Conservation (phyloP, 2,888 invertebrate genomes). For the Andrena flavipes region DNA sequence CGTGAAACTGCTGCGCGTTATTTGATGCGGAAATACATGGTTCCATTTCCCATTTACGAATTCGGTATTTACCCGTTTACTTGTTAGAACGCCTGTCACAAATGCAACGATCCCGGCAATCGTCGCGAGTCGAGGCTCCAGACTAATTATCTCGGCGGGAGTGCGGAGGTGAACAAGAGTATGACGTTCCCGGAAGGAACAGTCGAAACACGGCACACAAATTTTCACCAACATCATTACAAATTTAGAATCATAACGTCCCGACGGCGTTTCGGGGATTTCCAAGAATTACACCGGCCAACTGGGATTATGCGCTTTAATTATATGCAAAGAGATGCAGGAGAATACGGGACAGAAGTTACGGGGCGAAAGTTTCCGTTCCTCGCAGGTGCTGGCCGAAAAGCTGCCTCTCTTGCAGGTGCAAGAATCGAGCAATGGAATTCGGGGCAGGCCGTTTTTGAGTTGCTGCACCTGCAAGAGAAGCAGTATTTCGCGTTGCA, state of each 20-base stretch:
- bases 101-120: neutral
- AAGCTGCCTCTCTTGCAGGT: too few species aligned
- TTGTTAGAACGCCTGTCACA: conserved; percentile 2
- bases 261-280: conserved; percentile 44
- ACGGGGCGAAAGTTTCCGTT: too few species aligned
- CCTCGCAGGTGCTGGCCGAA: too few species aligned
- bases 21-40: neutral
- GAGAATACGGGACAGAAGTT: conserved; percentile 22
- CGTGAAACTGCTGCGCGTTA: neutral
- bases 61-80: neutral
- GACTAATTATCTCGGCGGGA: conserved; percentile 36
- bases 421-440: too few species aligned
- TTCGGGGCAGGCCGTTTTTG: too few species aligned
- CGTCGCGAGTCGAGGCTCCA: conserved; percentile 19
- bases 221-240: conserved; percentile 59
- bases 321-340: conserved; percentile 63
- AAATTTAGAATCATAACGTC: conserved; percentile 47
- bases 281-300: conserved; percentile 41
- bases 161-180: neutral
- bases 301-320: conserved; percentile 59
- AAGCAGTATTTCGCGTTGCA: too few species aligned
- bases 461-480: too few species aligned
- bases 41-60: neutral
- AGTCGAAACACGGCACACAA: conserved; percentile 41
- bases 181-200: conserved; percentile 27